phyloP scores from a whole-genome alignment of 2,888 invertebrate species.

The Cephus sareptanus region DNA sequence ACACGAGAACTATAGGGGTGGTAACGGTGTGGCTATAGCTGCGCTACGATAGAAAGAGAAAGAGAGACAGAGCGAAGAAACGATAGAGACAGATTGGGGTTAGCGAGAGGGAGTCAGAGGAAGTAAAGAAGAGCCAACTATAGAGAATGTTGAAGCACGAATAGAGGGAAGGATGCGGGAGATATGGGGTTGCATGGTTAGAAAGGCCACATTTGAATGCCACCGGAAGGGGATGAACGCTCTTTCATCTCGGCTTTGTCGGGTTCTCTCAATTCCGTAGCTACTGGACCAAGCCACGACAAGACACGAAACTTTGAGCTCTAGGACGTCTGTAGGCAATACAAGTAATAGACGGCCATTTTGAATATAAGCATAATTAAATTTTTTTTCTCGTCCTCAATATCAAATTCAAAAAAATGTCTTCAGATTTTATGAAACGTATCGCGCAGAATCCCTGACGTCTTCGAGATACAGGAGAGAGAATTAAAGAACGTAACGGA shows the following conservation, averaged over 20 bases:
- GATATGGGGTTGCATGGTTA: conserved; percentile 51
- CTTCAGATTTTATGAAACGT: neutral
- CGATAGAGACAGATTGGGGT: conserved; percentile 6
- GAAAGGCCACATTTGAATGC: conserved; percentile 61
- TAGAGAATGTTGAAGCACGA: conserved; percentile 33
- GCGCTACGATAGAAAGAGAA: conserved; percentile 22
- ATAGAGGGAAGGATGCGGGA: conserved; percentile 47
- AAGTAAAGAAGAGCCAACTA: conserved; percentile 20
- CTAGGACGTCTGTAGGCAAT: neutral
- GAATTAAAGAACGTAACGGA: neutral
- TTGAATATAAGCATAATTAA: neutral
- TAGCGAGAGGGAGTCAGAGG: conserved; percentile 13
- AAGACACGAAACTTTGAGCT: neutral
- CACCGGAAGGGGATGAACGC: conserved; percentile 44
- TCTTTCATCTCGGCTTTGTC: conserved; percentile 51
- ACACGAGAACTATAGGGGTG: conserved; percentile 32
- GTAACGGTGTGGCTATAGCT: conserved; percentile 18
- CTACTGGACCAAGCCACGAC: neutral
- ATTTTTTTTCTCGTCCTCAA: neutral
- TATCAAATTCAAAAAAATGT: too few species aligned
- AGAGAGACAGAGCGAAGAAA: conserved; percentile 19
- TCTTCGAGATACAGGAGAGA: neutral
- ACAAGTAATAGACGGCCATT: neutral
- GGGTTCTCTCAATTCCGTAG: neutral
- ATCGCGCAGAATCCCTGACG: neutral